Percentiles rank a stretch among this genome's conserved stretches.
These are phyloP conservation scores for Toxonevra muliebris DNA, from an alignment of 2,888 invertebrate species.

Conservation along the genomic window DNA sequence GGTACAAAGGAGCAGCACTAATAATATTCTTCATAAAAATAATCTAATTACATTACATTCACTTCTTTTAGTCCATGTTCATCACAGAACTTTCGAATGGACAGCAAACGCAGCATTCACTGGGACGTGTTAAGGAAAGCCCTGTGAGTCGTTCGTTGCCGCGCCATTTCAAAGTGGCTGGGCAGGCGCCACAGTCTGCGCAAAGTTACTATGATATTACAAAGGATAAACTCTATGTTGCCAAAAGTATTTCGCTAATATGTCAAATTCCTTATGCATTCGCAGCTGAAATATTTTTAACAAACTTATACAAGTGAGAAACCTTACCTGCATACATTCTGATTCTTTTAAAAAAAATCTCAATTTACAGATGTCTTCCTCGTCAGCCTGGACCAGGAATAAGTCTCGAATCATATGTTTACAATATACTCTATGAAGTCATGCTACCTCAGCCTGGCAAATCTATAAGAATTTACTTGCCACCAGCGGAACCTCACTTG, in stretches of 20 bases:
- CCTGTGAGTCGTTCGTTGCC: constrained; percentile 86
- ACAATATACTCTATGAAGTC: constrained; percentile 94
- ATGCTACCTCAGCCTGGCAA: constrained; percentile 89
- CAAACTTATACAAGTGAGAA: constrained; percentile 83
- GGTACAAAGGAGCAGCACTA: constrained; percentile 63
- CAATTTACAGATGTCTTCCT: constrained; percentile 74
- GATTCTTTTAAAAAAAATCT: neutral
- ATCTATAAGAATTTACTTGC: constrained; percentile 80
- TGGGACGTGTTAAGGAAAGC: constrained; percentile 72
- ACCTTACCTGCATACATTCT: constrained; percentile 40
- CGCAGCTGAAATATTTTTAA: constrained; percentile 86
- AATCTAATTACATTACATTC: neutral
- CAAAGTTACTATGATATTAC: constrained; percentile 90
- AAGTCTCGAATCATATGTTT: constrained; percentile 93
- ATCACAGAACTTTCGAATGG: constrained; percentile 89
- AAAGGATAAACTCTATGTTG: constrained; percentile 94
- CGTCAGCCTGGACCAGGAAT: constrained; percentile 79
- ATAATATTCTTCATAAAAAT: constrained; percentile 14
- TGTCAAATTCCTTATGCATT: constrained; percentile 91
- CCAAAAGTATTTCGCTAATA: constrained; percentile 93
- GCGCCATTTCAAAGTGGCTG: constrained; percentile 86
- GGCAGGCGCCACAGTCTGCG: constrained; percentile 79
- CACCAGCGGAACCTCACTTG: constrained; percentile 75
- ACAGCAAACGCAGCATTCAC: constrained; percentile 70
- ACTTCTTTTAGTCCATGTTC: constrained; percentile 78